phyloP scores from a whole-genome alignment of 2,113 vertebrate species.

The Columba livia region DNA sequence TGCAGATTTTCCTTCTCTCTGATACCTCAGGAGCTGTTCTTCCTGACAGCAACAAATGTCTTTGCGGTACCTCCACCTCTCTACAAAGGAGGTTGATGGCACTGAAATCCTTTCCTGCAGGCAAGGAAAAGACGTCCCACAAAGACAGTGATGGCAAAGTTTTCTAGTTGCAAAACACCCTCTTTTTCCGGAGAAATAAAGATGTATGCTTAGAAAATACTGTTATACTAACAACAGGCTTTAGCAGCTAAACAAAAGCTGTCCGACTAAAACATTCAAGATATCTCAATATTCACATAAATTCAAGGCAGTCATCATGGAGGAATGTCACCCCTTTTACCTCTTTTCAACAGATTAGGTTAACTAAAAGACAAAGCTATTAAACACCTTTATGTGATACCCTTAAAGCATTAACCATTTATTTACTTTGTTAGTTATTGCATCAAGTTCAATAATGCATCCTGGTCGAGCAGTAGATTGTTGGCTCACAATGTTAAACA shows the following conservation, averaged over 20 bases:
- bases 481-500: conserved; percentile 98
- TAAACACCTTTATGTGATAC: not conserved
- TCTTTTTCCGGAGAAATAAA: not conserved
- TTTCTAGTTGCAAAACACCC: not conserved
- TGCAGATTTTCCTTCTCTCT: not conserved
- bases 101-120: not conserved
- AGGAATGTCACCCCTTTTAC: not conserved
- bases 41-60: not conserved
- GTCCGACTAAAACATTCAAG: not conserved
- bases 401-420: not conserved
- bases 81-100: not conserved
- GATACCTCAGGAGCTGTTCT: not conserved
- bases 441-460: conserved; percentile 95
- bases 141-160: not conserved
- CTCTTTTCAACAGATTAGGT: not conserved
- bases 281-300: not conserved
- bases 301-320: not conserved
- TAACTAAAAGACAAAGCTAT: not conserved
- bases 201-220: not conserved
- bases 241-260: not conserved
- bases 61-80: not conserved
- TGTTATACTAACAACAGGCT: not conserved
- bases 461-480: conserved; percentile 97
- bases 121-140: not conserved
- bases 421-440: conserved; percentile 94